Conservation (phyloP, 2,113 vertebrate genomes). For the Nematolebias whitei region DNA sequence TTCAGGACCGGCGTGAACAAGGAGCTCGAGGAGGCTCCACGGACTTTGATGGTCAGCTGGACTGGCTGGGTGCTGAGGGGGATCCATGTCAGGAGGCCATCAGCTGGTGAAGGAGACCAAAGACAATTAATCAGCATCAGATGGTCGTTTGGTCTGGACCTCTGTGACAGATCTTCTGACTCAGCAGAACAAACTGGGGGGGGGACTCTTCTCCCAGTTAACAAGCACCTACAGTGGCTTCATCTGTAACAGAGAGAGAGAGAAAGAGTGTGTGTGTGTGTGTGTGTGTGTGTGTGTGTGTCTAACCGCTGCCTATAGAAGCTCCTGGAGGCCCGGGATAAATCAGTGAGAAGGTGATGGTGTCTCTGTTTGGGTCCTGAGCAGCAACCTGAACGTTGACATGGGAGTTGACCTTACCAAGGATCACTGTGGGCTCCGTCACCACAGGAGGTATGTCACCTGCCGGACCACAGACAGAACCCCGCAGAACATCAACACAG, state of each 20-base stretch:
- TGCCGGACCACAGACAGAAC: constrained; percentile 34
- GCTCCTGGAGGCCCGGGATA: constrained; percentile 71
- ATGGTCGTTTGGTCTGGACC: too few relatives aligned
- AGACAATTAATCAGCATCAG: neutral
- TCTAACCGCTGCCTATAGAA: constrained; percentile 75
- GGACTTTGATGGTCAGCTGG: constrained; percentile 76
- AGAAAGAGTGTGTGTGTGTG: too few relatives aligned
- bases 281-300: constrained; percentile 17
- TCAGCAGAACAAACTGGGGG: too few relatives aligned
- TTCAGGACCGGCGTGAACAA: constrained; percentile 76
- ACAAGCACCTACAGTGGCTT: constrained; percentile 28
- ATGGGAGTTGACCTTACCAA: constrained; percentile 69
- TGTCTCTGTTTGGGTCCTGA: constrained; percentile 79
- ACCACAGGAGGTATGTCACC: constrained; percentile 82
- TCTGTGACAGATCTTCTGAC: constrained; percentile 17
- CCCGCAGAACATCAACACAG: constrained; percentile 8
- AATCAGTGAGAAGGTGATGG: constrained; percentile 76
- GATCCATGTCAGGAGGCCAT: constrained; percentile 79
- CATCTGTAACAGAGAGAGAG: constrained; percentile 2
- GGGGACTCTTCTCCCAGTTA: constrained; percentile 7
- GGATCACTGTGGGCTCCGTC: constrained; percentile 76
- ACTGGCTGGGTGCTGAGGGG: constrained; percentile 67
- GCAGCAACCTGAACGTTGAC: constrained; percentile 68
- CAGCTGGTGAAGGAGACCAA: constrained; percentile 37
- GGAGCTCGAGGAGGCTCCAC: constrained; percentile 74